Percentiles rank a stretch among this genome's conserved stretches.
Conservation (phyloP, 2,113 vertebrate species). For the Erythrocercus mccallii region DNA sequence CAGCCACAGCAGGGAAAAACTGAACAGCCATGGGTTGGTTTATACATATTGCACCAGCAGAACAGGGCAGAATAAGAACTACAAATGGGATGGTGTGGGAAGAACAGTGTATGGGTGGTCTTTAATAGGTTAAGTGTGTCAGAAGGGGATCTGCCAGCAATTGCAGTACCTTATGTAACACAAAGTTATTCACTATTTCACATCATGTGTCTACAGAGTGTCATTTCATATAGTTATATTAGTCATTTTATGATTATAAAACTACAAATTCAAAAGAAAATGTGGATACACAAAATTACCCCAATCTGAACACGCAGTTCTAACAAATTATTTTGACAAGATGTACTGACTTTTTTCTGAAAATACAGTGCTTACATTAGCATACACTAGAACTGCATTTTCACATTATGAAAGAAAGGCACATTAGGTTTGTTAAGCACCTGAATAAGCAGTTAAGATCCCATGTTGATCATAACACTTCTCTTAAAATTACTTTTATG, state of each 20-base stretch:
- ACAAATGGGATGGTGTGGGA: background rate
- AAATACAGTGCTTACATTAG: slow-evolving; percentile 34
- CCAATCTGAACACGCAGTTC: slow-evolving; percentile 46
- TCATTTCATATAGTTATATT: slow-evolving; percentile 18
- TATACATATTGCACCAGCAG: fast-evolving
- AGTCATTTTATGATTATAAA: slow-evolving; percentile 61
- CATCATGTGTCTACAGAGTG: slow-evolving; percentile 45
- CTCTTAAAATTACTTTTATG: background rate
- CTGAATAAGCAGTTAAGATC: background rate
- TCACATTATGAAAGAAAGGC: background rate
- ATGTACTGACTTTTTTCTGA: slow-evolving; percentile 13
- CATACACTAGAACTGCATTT: background rate
- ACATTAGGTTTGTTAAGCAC: slow-evolving; percentile 1
- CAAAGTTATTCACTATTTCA: slow-evolving; percentile 27
- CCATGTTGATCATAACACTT: background rate
- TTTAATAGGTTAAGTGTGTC: slow-evolving; percentile 22
- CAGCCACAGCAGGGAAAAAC: background rate
- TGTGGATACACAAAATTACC: slow-evolving; percentile 51
- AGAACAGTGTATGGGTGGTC: slow-evolving; percentile 1
- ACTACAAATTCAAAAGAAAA: slow-evolving; percentile 54
- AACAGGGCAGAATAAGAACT: background rate
- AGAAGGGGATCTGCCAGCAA: slow-evolving; percentile 10
- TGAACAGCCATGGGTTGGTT: background rate
- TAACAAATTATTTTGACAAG: slow-evolving; percentile 56
- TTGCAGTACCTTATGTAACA: slow-evolving; percentile 33